These are phyloP conservation scores for Cyphomyrus plagiostoma DNA, from an alignment of 2,113 vertebrate genomes.

Conservation along the genomic window DNA sequence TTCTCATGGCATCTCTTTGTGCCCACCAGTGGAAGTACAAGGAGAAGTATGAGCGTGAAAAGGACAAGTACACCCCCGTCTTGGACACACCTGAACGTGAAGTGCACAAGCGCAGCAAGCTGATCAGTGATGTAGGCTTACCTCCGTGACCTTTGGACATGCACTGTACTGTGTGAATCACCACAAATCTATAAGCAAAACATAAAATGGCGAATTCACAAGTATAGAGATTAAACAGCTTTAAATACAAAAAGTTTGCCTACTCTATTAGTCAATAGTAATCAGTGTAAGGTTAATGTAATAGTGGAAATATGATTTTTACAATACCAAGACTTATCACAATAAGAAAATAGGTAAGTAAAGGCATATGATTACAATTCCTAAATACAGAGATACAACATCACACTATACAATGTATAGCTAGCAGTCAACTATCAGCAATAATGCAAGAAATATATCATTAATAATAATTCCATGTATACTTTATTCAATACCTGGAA, in stretches of 20 bases:
- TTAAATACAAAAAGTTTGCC: background rate
- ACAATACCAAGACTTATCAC: background rate
- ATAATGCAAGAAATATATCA: background rate
- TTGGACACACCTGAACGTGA: slow-evolving; percentile 88
- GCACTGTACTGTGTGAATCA: background rate
- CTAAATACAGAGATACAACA: background rate
- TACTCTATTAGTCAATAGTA: background rate
- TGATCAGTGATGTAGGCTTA: slow-evolving; percentile 80
- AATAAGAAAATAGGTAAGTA: background rate
- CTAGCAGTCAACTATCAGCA: background rate
- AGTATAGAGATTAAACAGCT: background rate
- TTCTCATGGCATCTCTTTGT: background rate
- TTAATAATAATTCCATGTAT: background rate
- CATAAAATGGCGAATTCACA: background rate
- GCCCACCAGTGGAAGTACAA: slow-evolving; percentile 76
- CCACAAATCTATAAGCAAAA: background rate
- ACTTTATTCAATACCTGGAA: background rate
- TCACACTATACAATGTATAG: background rate
- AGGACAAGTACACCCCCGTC: slow-evolving; percentile 82
- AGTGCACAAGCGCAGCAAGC: slow-evolving; percentile 80
- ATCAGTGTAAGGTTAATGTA: background rate
- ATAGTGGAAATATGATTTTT: background rate
- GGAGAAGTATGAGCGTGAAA: slow-evolving; percentile 82
- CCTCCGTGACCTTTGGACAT: background rate
- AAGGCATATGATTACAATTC: background rate